A percentile compares a stretch with the other conserved stretches of the same genome.
Conservation (phyloP, 2,888 invertebrate species). For the Drosophila atripex region DNA sequence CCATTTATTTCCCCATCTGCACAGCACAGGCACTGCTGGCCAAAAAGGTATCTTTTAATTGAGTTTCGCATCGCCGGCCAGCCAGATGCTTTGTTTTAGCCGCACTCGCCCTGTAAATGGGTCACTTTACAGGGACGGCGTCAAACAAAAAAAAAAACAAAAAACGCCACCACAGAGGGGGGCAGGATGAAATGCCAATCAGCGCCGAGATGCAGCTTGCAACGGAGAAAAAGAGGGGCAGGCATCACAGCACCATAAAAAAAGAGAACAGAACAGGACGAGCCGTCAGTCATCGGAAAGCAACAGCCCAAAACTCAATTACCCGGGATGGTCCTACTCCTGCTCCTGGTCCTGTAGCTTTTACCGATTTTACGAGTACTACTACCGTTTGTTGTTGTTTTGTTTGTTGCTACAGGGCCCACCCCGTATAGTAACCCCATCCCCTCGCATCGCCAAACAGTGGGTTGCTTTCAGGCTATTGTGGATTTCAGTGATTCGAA, state of each 20-base stretch:
- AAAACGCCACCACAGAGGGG: background rate
- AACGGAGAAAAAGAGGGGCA: background rate
- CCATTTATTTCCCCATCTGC: background rate
- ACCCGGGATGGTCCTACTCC: conserved; percentile 43
- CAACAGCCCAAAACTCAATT: conserved; percentile 75
- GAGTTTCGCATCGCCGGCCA: conserved; percentile 27
- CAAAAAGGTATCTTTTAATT: conserved; percentile 33
- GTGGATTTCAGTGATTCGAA: background rate
- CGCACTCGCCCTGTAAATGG: conserved; percentile 30
- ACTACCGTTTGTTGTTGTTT: conserved; percentile 19
- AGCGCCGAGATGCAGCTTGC: conserved; percentile 7
- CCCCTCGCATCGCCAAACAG: background rate
- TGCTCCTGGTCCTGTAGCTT: conserved; percentile 18
- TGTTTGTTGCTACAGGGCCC: conserved; percentile 5
- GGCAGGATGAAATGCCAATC: conserved; percentile 26
- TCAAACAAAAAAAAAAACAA: background rate
- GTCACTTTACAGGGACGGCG: conserved; percentile 24
- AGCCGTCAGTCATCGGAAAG: conserved; percentile 61
- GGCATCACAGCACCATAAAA: background rate
- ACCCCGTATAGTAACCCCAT: conserved; percentile 3
- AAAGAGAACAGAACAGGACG: conserved; percentile 17
- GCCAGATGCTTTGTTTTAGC: conserved; percentile 4
- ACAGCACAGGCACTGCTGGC: background rate
- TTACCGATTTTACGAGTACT: conserved; percentile 27
- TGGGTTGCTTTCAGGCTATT: background rate